Percentiles rank a stretch among this genome's conserved stretches.
Conservation (phyloP, 2,113 vertebrate species). For the Tamias sibiricus region DNA sequence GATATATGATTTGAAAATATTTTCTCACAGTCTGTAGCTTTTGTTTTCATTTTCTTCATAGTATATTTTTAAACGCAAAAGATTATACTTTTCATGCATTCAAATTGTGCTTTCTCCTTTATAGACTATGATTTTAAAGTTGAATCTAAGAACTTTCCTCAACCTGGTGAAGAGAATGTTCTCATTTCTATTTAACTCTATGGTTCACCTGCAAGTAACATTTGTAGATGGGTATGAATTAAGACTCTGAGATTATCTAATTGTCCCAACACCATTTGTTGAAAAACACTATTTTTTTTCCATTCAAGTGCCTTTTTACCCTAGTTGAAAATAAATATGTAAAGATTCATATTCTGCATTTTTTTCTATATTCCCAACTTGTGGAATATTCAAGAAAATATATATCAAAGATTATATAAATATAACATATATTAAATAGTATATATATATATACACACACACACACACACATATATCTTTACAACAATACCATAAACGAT, state of each 20-base stretch:
- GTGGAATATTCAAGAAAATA: too few species aligned
- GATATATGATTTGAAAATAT: background rate
- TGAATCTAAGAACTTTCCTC: background rate
- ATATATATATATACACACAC: background rate
- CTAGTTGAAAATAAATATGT: background rate
- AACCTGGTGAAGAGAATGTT: background rate
- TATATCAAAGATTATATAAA: background rate
- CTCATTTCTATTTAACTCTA: background rate
- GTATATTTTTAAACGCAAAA: background rate
- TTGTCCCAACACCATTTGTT: background rate
- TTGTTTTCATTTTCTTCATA: background rate
- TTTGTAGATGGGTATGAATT: background rate
- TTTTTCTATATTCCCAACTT: background rate
- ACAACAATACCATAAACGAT: background rate
- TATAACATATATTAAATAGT: background rate
- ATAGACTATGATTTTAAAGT: background rate
- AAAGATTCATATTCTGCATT: background rate
- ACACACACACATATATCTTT: background rate
- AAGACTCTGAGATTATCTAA: background rate
- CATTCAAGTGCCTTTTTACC: background rate
- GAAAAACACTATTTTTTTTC: background rate
- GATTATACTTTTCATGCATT: background rate
- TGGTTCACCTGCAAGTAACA: background rate
- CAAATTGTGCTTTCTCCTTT: background rate
- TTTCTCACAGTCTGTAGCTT: background rate